Evolutionary conservation across 2,113 vertebrate genomes (phyloP), one percentile per base, ranked within the genome.

Genomic region (Grammomys dolichurus): DNA sequence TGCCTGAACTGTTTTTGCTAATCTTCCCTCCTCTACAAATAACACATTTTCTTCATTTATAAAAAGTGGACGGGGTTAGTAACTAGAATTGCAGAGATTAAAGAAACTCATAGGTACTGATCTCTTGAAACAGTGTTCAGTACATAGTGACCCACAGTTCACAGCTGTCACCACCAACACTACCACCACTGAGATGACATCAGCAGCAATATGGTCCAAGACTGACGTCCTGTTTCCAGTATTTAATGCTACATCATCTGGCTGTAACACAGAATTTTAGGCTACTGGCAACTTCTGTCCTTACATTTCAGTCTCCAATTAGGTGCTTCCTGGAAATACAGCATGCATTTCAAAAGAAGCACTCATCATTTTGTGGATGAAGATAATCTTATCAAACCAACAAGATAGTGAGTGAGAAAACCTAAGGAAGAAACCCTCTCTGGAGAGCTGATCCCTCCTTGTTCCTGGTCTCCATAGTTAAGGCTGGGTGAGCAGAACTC

Each of bases 331-430:
- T 75, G 60, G 4, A 87, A 93, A 36, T 19, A 36, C 3, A 33
- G 70, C 85, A 43, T 94, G 51, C 11, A n/a, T 87, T 92, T 92
- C 48, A 80, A 54, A 96, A 73, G 67, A 81, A 86, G 75, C 65
- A 86, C 24, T 81, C 24, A 19, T 80, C 33, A 20, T 33, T 67
- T 73, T 76, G 7, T 84, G 31, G 36, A 73, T 86, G 31, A 93
- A 87, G 69, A 54, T 63, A 36, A 72, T 19, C 9, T 90, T 51
- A 90, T 28, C 48, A 72, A 54, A 33, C 56, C 20, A 92, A 46
- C 43, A 82, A 28, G 54, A 14, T 2, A 72, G 48, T 60, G 28
- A 65, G 48, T 60, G 28, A 95, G 43, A 70, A 80, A 54, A 51
- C 82, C 93, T 28, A 0, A 89, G 87, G 67, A 28, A 31, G 26